Base-by-base conservation (phyloP, 1,140 invertebrate species). In the Euwallacea similis region DNA sequence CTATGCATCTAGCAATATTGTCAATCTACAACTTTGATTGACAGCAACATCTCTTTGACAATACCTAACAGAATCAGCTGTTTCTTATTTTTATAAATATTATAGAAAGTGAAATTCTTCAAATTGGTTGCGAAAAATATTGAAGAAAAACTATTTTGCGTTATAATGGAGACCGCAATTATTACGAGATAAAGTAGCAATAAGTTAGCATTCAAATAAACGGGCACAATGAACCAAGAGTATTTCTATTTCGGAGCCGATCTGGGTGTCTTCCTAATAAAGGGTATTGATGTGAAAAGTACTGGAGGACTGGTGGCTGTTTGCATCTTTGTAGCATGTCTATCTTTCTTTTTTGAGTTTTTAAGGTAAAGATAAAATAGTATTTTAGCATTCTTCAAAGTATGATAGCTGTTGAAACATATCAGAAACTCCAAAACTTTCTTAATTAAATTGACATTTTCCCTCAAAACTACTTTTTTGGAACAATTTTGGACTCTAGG, bases 261-360 rank as follows among this genome's bases (percentile, higher is more conserved):
- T 59, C 59, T 81, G 47, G 73, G 75, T 15, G 65, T 79, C 67
- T 81, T 79, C 64, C 66, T 82, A 41, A 75, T 83, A 9, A 74
- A 77, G 42, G 80, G 81, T 11, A 77, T 78, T 7, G 74, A 76
- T 59, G 75, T 81, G 7, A 73, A 73, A 33, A 74, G 73, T 16
- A 66, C 65, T 21, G 53, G 13, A 42, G 74, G 76, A 10, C 62
- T 83, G n/a, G 62, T 78, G 13, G 67, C 53, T 13, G 63, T 77
- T 66, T 82, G 82, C 69, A 42, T 80, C 15, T 67, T 72, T 59
- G 74, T 81, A 59, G 72, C 69, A 16, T 53, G 71, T 13, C 66
- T 82, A 42, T 73, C 81, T 6, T 78, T 83, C 70, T 7, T 76
- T 7, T 82, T 81, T 61, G 82, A 83, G 75, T 79, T 66, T 54